Evolutionary conservation across 2,888 invertebrate genomes (phyloP), one percentile per base, ranked within the genome.

Genomic region (Tinea semifulvella): DNA sequence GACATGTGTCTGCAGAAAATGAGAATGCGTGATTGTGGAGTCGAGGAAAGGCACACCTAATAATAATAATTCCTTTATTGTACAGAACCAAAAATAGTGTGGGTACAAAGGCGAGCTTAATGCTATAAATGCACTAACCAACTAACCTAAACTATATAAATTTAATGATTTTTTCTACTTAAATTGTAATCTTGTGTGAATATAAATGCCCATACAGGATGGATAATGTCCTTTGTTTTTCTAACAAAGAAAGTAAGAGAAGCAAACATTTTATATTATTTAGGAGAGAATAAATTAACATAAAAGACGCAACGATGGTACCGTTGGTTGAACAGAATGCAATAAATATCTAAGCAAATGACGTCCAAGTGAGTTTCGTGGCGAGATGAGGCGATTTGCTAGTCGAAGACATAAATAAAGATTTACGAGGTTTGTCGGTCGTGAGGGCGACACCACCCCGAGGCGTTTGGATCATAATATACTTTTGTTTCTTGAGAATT

Each of bases 231-330:
- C n/a, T n/a, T n/a, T n/a, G n/a, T n/a, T n/a, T n/a, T n/a, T n/a
- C n/a, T n/a, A n/a, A 22, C 22, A 7, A 5, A 22, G 22, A 22
- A 22, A 22, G 8, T 22, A 22, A 22, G 8, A 7, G 22, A 7
- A 22, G 8, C 22, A 22, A 28, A 18, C 18, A 36, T 36, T 36
- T 36, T 17, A 40, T 13, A 13, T 22, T 40, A 71, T 74, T 73
- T 61, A 70, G 65, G 74, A 74, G 68, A 66, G 63, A 72, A 74
- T 76, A 73, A 68, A 75, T 76, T 74, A 71, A 64, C 68, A 71
- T 71, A 72, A 68, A 58, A 57, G 63, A 57, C 60, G 58, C 59
- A 60, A 57, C 59, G 61, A 61, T 54, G 53, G 22, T 13, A 22
- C 40, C 20, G 40, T 40, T 40, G 2, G 40, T 10, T 22, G 40